These are phyloP conservation scores for Sebastes iracundus DNA, from an alignment of 2,797 vertebrate species.

Conservation along the genomic window DNA sequence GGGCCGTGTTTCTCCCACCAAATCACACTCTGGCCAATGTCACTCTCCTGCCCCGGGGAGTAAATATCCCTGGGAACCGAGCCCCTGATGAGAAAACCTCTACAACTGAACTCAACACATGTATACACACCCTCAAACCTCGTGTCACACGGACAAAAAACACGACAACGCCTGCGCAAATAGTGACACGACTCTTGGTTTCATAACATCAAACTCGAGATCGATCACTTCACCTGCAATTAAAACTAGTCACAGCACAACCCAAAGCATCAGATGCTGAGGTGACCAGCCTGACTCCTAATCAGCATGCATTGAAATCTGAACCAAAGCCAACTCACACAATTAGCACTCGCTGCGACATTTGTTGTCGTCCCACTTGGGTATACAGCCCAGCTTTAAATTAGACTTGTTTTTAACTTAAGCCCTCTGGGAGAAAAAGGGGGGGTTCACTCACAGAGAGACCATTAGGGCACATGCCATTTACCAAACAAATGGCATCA, in stretches of 20 bases:
- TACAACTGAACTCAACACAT: conserved; percentile 4
- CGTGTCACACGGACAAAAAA: not conserved
- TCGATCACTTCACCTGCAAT: not conserved
- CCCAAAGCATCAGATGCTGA: conserved; percentile 20
- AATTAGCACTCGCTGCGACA: conserved; percentile 38
- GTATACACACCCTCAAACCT: not conserved
- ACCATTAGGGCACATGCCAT: conserved; percentile 69
- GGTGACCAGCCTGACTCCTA: conserved; percentile 3
- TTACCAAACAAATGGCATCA: conserved; percentile 78
- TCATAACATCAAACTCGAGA: not conserved
- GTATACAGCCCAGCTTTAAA: conserved; percentile 32
- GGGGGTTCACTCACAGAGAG: conserved; percentile 43
- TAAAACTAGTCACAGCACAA: not conserved
- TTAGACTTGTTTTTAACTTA: conserved; percentile 35
- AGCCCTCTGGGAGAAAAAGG: conserved; percentile 38
- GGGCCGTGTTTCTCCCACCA: conserved; percentile 66
- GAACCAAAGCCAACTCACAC: conserved; percentile 28
- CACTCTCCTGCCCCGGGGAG: conserved; percentile 73
- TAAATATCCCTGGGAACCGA: conserved; percentile 80
- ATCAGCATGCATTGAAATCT: conserved; percentile 33
- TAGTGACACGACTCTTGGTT: not conserved
- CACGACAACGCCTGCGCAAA: not conserved
- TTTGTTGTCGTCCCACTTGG: conserved; percentile 43
- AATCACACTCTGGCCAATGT: conserved; percentile 80
- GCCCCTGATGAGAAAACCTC: conserved; percentile 55